Evolutionary conservation across 2,797 vertebrate genomes (phyloP), one percentile per base, ranked within the genome.

Genomic region (Fringilla coelebs): DNA sequence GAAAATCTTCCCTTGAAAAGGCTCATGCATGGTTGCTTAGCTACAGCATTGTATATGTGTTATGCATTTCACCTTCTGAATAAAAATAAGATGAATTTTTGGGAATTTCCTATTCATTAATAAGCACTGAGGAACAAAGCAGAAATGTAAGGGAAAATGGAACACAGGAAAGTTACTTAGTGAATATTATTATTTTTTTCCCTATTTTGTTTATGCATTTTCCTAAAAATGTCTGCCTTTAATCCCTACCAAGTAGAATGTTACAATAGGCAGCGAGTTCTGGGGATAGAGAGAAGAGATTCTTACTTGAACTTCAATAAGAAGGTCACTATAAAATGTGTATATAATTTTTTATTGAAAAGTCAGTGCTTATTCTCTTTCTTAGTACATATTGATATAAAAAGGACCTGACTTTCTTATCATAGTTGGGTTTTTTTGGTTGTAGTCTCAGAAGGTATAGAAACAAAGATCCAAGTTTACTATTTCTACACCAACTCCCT

Each of bases 21-120:
- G 15, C 76, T 83, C 1, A 0, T 73, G 76, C 10, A 1, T 72
- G 46, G 97, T 98, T 98, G 97, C 97, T 90, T 96, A 93, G 97
- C 92, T 97, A 97, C 97, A 73, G 68, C 49, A 67, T 90, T 95
- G 52, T 95, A 61, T 87, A 66, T 52, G 92, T 95, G 55, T 93
- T 96, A 86, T 38, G 57, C 22, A 49, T 94, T 91, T 92, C 84
- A 91, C 81, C 85, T 94, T 89, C 60, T 79, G 94, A 94, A 97
- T 96, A 91, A 95, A 90, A 94, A 95, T 95, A 85, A 96, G 75
- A 49, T 88, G 43, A 62, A 75, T 93, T 95, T 95, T 94, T 83
- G 70, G 40, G 45, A 71, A 29, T 73, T 89, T 68, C 18, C 40
- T 57, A 16, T 79, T 94, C 3, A 2, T 88, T 79, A 79, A 45